Conservation (phyloP, 2,113 vertebrate species). For the Scartelaos histophorus region DNA sequence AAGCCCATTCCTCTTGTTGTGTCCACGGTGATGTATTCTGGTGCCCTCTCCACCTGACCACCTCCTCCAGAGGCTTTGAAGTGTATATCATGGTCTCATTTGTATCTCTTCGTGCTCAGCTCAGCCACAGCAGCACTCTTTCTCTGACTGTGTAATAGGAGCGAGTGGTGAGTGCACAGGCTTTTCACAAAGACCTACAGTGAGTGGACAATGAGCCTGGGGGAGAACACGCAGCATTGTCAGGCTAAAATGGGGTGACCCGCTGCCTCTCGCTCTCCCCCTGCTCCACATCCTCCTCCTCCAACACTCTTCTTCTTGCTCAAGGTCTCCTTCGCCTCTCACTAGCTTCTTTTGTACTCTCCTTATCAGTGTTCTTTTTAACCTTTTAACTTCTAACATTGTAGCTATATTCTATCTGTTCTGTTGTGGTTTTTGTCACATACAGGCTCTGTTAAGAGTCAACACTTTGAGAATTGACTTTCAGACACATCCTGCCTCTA, state of each 20-base stretch:
- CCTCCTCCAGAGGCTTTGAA: constrained; percentile 56
- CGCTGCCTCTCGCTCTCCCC: constrained; percentile 56
- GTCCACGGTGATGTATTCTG: constrained; percentile 35
- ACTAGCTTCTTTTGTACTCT: constrained; percentile 32
- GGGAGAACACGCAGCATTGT: constrained; percentile 75
- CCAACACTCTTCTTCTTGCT: constrained; percentile 52
- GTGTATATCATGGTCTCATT: constrained; percentile 62
- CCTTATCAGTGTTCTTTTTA: constrained; percentile 28
- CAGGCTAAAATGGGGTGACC: constrained; percentile 76
- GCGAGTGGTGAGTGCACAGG: constrained; percentile 54
- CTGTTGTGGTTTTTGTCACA: constrained; percentile 9
- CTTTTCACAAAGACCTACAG: constrained; percentile 74
- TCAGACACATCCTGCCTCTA: not conserved
- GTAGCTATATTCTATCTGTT: constrained; percentile 13
- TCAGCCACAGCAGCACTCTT: constrained; percentile 54
- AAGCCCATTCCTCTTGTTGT: not conserved
- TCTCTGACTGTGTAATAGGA: constrained; percentile 60
- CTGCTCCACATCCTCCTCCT: constrained; percentile 61
- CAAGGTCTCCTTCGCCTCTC: constrained; percentile 49
- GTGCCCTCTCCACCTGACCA: constrained; percentile 29
- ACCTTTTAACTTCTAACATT: constrained; percentile 19
- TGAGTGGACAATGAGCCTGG: constrained; percentile 78
- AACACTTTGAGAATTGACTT: not conserved
- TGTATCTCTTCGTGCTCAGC: constrained; percentile 38
- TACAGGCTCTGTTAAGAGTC: constrained; percentile 19